Percentiles rank a stretch among this genome's conserved stretches.
Conservation (phyloP, 2,113 vertebrate species). For the Cyrtonyx montezumae region DNA sequence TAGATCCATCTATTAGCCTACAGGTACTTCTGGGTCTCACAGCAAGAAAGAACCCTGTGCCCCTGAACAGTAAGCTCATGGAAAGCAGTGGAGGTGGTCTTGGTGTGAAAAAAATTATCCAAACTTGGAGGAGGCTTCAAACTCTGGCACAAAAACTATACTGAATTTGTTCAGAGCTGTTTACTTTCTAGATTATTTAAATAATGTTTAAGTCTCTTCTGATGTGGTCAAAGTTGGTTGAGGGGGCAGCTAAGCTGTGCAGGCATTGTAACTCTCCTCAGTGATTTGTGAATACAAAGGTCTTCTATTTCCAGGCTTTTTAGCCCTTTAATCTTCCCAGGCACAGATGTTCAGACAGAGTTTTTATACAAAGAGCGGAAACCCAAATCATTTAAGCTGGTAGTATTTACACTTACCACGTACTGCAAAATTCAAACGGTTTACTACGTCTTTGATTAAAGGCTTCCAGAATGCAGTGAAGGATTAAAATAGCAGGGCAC, state of each 20-base stretch:
- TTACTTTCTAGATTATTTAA: constrained; percentile 47
- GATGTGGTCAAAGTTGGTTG: constrained; percentile 54
- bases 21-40: neutral
- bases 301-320: constrained; percentile 67
- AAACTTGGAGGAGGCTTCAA: neutral
- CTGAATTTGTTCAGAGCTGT: neutral
- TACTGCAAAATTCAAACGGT: constrained; percentile 12
- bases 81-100: neutral
- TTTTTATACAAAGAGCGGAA: constrained; percentile 59
- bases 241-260: constrained; percentile 36
- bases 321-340: constrained; percentile 51
- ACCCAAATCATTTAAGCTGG: constrained; percentile 35
- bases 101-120: neutral
- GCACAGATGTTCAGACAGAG: constrained; percentile 53
- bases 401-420: constrained; percentile 42
- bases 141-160: neutral
- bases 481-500: constrained; percentile 44
- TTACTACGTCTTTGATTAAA: constrained; percentile 49
- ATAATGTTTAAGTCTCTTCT: constrained; percentile 49
- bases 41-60: neutral
- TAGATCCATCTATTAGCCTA: neutral
- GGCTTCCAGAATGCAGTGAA: constrained; percentile 32
- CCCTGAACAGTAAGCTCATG: neutral
- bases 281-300: constrained; percentile 59
- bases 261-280: constrained; percentile 34